Evolutionary conservation across 1,140 invertebrate genomes (phyloP).

Genomic region (Diachasma alloeum): DNA sequence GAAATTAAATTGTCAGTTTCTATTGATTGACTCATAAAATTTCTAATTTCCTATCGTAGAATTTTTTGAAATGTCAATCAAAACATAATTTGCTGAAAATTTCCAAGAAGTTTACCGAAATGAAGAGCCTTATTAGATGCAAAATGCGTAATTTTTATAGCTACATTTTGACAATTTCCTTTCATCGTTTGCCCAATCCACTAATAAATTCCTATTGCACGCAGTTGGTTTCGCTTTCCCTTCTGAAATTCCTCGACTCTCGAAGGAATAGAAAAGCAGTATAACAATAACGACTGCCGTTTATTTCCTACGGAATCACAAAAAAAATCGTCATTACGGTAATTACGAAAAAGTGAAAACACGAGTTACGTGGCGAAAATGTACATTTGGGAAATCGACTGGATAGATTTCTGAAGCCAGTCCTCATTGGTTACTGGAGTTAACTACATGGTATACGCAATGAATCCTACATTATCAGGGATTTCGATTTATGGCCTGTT

Average conservation of each 20-base stretch:
- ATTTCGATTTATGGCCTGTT: conserved; percentile 54
- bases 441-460: conserved; percentile 4
- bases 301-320: not conserved
- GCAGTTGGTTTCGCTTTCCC: not conserved
- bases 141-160: too few relatives aligned
- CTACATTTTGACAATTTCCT: not conserved
- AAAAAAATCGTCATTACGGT: not conserved
- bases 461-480: conserved; percentile 47
- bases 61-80: too few relatives aligned
- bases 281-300: not conserved
- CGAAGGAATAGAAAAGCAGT: not conserved
- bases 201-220: not conserved
- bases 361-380: not conserved
- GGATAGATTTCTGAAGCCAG: not conserved
- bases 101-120: too few relatives aligned
- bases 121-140: too few relatives aligned
- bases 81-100: too few relatives aligned
- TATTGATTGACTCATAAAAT: too few relatives aligned
- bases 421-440: not conserved
- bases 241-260: not conserved
- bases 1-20: too few relatives aligned
- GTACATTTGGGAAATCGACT: not conserved
- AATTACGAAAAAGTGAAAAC: not conserved
- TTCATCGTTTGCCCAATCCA: not conserved
- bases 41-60: too few relatives aligned